Evolutionary conservation across 2,797 vertebrate genomes (phyloP).

Genomic region (Melanotaenia boesemani): DNA sequence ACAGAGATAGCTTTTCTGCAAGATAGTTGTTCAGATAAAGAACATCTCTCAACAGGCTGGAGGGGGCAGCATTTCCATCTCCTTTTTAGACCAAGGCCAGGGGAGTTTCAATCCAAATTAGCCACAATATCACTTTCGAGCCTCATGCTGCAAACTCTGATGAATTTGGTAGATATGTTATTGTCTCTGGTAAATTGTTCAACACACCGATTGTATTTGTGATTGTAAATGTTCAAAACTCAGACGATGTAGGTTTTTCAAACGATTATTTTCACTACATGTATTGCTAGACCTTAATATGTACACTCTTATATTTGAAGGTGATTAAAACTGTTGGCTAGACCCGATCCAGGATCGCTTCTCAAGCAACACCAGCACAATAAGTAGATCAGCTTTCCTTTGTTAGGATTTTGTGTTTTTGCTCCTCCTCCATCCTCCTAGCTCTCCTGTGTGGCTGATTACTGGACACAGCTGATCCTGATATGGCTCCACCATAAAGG

Average conservation of each 20-base stretch:
- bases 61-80: neutral
- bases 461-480: no score
- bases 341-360: neutral
- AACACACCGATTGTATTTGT: neutral
- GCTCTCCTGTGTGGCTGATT: no score
- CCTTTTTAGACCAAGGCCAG: neutral
- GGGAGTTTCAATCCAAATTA: neutral
- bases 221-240: neutral
- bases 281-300: neutral
- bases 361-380: neutral
- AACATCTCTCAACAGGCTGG: neutral
- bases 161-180: neutral
- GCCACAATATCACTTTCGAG: neutral
- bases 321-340: neutral
- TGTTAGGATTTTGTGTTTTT: no score
- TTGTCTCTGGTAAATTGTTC: neutral
- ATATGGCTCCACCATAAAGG: no score
- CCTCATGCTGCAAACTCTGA: neutral
- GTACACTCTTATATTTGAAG: neutral
- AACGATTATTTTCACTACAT: neutral
- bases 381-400: neutral
- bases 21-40: neutral
- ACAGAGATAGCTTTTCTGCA: neutral
- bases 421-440: no score
- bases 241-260: neutral